Evolutionary conservation across 2,888 invertebrate species (phyloP), one percentile per base, ranked within the genome.

Genomic region (Selenia dentaria): DNA sequence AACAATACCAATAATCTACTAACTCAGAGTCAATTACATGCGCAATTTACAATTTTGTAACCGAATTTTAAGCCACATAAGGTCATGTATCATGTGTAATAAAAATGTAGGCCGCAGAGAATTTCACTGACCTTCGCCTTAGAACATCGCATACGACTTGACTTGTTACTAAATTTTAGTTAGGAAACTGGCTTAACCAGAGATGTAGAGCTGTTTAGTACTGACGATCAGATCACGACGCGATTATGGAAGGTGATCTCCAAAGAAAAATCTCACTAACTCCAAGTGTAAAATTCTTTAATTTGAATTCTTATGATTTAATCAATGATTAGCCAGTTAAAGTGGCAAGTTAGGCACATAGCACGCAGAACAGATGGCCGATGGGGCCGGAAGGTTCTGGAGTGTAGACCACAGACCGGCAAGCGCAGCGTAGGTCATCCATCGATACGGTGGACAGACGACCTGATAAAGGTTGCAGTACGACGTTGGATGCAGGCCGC

Each of bases 51-150:
- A 34, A 25, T 49, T 39, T 49, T 35, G 50, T 45, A 50, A 45
- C 41, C 12, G 24, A 36, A 44, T 45, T 38, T 32, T 35, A 11
- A 20, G 3, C 20, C 20, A 29, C 10, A 33, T 32, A 39, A 43
- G 47, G 54, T 41, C 54, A 33, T 31, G 37, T 45, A 48, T 44
- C 52, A 22, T 27, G 9, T 22, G 44, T 36, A 38, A 18, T 32
- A 28, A 8, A 8, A 38, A 58, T 47, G 51, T 58, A 48, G 55
- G 58, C 51, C 58, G 49, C 35, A 26, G 26, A 49, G 29, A 55
- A 57, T 57, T 59, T 62, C 56, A 34, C 45, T 26, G 57, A 56
- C 62, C 62, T 62, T 57, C 52, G 52, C 51, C 57, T 56, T 41
- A 50, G 41, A 43, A 34, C 9, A 24, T 54, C 54, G 41, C 48